Conservation (phyloP, 2,113 vertebrate genomes). For the Macquaria ambigua region DNA sequence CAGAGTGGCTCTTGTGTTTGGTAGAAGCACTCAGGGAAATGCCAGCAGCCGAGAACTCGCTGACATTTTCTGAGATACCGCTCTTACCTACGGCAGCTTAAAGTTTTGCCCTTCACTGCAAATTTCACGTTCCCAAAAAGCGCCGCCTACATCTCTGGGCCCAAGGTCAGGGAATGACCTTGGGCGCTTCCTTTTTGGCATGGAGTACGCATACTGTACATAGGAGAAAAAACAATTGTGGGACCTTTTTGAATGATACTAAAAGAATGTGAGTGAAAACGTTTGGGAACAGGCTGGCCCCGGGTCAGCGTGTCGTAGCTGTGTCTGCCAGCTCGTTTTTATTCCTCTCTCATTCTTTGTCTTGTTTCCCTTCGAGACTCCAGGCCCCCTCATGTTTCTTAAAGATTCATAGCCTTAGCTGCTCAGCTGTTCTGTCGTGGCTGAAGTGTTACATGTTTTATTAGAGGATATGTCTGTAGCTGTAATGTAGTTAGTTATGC, state of each 20-base stretch:
- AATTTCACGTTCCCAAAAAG: constrained; percentile 33
- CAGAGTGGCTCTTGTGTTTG: constrained; percentile 37
- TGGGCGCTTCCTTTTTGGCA: constrained; percentile 61
- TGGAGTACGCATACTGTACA: not conserved
- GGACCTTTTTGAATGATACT: constrained; percentile 28
- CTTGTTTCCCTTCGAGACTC: constrained; percentile 2
- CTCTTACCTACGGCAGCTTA: constrained; percentile 36
- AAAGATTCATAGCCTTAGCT: constrained; percentile 6
- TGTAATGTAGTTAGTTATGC: not conserved
- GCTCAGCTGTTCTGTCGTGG: constrained; percentile 26
- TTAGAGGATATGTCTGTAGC: not conserved
- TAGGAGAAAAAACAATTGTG: constrained; percentile 36
- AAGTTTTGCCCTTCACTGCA: constrained; percentile 35
- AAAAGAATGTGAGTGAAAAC: constrained; percentile 56
- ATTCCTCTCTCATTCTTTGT: constrained; percentile 20
- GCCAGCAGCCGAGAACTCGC: constrained; percentile 11
- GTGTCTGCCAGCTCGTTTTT: constrained; percentile 53
- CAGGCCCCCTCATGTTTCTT: not conserved
- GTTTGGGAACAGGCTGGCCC: constrained; percentile 62
- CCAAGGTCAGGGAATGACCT: constrained; percentile 27
- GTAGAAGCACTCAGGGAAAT: constrained; percentile 32
- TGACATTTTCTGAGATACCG: constrained; percentile 63
- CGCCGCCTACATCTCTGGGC: not conserved
- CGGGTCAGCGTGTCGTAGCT: constrained; percentile 51
- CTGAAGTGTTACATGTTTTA: constrained; percentile 22